Evolutionary conservation across 2,113 vertebrate genomes (phyloP).

Genomic region (Melanerpes formicivorus): DNA sequence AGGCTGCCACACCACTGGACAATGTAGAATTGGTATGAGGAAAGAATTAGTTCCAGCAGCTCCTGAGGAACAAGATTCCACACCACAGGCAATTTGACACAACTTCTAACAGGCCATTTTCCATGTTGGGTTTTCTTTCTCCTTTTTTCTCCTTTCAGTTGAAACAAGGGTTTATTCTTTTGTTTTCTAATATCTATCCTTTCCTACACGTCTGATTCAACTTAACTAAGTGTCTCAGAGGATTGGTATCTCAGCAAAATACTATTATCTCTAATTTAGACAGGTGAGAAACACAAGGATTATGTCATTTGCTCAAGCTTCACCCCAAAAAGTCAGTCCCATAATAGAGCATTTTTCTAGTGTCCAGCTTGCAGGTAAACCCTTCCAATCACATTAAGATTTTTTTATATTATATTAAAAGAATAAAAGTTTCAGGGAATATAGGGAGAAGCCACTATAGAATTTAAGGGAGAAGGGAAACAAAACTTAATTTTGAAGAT

Average conservation of each 20-base stretch:
- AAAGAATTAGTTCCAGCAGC: constrained; percentile 50
- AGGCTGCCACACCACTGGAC: constrained; percentile 37
- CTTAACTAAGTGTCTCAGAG: not conserved
- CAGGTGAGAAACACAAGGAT: not conserved
- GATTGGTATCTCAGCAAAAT: not conserved
- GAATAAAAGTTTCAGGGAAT: not conserved
- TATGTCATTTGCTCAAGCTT: not conserved
- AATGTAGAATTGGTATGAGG: constrained; percentile 18
- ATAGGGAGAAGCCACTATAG: not conserved
- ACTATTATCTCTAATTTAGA: not conserved
- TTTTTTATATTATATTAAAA: not conserved
- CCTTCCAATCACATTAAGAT: not conserved
- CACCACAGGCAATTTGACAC: not conserved
- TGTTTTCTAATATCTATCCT: not conserved
- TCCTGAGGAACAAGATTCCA: constrained; percentile 15
- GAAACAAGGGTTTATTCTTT: not conserved
- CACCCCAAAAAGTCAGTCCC: not conserved
- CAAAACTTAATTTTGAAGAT: not conserved
- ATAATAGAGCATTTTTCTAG: not conserved
- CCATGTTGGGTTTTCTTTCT: no score
- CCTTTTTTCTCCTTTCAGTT: not conserved
- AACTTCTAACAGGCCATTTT: not conserved
- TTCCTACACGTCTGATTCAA: not conserved
- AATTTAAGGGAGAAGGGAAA: not conserved
- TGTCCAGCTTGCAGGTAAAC: not conserved